Percentiles rank a stretch among this genome's conserved stretches.
phyloP scores from a whole-genome alignment of 2,797 vertebrate species.

The Bucorvus abyssinicus region DNA sequence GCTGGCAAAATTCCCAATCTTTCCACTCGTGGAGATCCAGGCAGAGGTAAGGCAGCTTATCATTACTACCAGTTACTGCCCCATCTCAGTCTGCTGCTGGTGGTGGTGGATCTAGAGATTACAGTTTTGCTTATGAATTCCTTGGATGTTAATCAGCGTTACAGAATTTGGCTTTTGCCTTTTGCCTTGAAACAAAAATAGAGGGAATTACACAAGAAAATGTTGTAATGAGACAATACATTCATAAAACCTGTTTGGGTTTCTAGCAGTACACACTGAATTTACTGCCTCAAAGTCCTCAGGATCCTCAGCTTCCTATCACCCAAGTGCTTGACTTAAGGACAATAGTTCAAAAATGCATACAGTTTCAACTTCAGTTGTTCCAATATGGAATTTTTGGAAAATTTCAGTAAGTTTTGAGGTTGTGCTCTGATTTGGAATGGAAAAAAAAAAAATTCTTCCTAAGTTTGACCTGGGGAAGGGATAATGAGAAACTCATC shows the following conservation, averaged over 20 bases:
- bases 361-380: background rate
- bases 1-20: background rate
- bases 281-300: background rate
- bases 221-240: background rate
- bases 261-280: background rate
- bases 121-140: background rate
- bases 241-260: background rate
- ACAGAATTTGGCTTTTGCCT: background rate
- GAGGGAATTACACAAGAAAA: background rate
- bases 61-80: background rate
- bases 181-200: background rate
- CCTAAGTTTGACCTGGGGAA: background rate
- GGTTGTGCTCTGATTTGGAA: background rate
- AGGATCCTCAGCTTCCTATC: background rate
- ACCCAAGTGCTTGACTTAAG: background rate
- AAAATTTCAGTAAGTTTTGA: background rate
- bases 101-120: background rate
- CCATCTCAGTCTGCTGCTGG: background rate
- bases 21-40: background rate
- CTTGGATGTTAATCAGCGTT: background rate
- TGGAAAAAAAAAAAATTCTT: background rate
- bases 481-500: background rate
- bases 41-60: background rate
- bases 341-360: background rate
- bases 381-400: background rate